Base-by-base conservation (phyloP, 2,113 vertebrate genomes). In the Myocastor coypus region DNA sequence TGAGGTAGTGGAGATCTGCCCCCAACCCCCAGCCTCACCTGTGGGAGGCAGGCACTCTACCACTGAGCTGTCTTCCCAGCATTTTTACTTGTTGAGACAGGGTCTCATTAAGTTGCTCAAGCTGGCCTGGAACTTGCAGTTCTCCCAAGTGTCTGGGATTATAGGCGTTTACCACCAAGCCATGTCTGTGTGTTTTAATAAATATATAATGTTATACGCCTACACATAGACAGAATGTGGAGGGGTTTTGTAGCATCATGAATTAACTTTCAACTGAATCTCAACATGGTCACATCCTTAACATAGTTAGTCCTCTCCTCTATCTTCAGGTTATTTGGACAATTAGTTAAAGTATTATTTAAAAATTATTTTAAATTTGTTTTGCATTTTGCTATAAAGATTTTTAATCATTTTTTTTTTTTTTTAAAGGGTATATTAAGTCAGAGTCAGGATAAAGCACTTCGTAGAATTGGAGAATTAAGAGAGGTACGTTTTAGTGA, bases 381-480 rank as follows among this genome's bases (percentile, higher is more conserved):
- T 95, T 94, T 96, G 12, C 19, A 88, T 93, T 89, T 0, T 97
- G 46, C 19, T 61, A 91, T 91, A 26, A 30, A 82, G 61, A 81
- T 59, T 5, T 96, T 96, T 97, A 97, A 95, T n/a, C 3, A 83
- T n/a, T 4, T 20, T 69, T 42, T 89, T 92, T 89, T 92, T 94
- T 59, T 92, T 81, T 97, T 98, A 55, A 95, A 99, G 99, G 98
- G 97, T 83, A 99, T 99, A 98, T 98, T 99, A 96, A 99, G 99
- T 98, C 99, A 99, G 98, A 99, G 99, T 98, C 99, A 99, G 97
- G 99, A 99, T 98, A 99, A 99, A 99, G 97, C 99, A 84, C 99
- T 99, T 91, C 99, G 99, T 73, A 99, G 99, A 98, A 99, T 99
- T 98, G 99, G 98, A 92, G 99, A 99, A 96, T 98, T 99, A 64